Evolutionary conservation across 2,797 vertebrate species (phyloP), one percentile per base, ranked within the genome.

Genomic region (Platyrinchus mystaceus): DNA sequence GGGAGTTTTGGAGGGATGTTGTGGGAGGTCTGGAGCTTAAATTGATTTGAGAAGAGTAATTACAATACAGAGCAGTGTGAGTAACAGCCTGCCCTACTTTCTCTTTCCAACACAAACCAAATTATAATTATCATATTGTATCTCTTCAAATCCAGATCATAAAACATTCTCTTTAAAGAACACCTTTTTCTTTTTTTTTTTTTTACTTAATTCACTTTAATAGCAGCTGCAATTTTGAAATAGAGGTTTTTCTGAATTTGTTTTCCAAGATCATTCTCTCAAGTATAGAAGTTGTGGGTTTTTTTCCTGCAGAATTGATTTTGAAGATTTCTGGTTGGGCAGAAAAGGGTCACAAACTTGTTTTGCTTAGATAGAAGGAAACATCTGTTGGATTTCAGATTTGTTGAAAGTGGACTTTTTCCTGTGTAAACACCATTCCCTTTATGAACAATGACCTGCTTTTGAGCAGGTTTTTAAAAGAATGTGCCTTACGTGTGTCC

Each of bases 311-410:
- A 71, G 27, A 92, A 89, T 67, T 86, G 86, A 68, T 52, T 88
- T 68, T 84, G 28, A 66, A 71, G 28, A 27, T 76, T 91, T 91
- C 49, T 76, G 27, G 41, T 79, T 71, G 58, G 52, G 62, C 71
- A 94, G 87, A 87, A 94, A 53, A 8, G 6, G 67, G 43, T 89
- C 18, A 34, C 60, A 88, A 89, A 75, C 70, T 87, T 95, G 79
- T 93, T 98, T 97, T 96, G 94, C 91, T 97, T 94, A 73, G 96
- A 97, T 88, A 97, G 88, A 97, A 97, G 98, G 98, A 98, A 98
- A 98, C 97, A 97, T 97, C 97, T 98, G 98, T 87, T 84, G 89
- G 64, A 96, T 89, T 95, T 95, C 89, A 92, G 89, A 92, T 90
- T 97, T 97, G 97, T 97, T 97, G 95, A 94, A 96, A 96, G 63